Conservation (phyloP, 2,113 vertebrate species). For the Pipra filicauda region DNA sequence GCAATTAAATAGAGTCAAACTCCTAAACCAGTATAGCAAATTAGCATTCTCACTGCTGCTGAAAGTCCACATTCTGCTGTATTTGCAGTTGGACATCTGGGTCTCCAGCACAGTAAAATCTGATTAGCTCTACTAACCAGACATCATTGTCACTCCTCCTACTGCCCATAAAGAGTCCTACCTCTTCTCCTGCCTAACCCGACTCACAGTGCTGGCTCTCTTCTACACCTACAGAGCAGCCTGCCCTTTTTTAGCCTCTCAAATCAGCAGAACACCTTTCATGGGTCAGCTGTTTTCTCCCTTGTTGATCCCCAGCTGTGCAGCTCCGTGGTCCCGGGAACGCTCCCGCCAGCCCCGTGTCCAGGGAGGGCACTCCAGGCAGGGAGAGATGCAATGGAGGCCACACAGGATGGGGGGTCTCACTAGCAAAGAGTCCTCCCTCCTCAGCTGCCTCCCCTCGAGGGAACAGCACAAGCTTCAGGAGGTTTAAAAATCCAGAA, state of each 20-base stretch:
- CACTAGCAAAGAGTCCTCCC: background rate
- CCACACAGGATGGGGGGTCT: background rate
- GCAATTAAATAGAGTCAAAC: background rate
- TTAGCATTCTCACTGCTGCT: background rate
- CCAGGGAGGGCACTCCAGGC: fast-evolving
- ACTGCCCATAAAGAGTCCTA: background rate
- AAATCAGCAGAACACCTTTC: background rate
- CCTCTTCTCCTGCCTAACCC: background rate
- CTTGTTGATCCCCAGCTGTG: fast-evolving
- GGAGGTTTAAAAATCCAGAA: background rate
- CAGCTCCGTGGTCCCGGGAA: background rate
- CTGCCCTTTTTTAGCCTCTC: background rate
- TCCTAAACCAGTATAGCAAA: background rate
- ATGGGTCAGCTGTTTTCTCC: fast-evolving
- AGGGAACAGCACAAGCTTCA: background rate
- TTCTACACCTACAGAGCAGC: background rate
- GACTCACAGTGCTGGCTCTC: background rate
- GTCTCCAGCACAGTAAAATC: background rate
- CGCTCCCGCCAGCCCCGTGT: fast-evolving
- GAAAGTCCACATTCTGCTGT: background rate
- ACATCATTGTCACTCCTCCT: background rate
- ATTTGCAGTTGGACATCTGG: background rate
- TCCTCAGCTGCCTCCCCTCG: background rate
- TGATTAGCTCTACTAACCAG: background rate
- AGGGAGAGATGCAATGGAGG: fast-evolving